A percentile compares a stretch with the other conserved stretches of the same genome.
Evolutionary conservation across 2,797 vertebrate species (phyloP).

Genomic region (Eulemur mongoz): DNA sequence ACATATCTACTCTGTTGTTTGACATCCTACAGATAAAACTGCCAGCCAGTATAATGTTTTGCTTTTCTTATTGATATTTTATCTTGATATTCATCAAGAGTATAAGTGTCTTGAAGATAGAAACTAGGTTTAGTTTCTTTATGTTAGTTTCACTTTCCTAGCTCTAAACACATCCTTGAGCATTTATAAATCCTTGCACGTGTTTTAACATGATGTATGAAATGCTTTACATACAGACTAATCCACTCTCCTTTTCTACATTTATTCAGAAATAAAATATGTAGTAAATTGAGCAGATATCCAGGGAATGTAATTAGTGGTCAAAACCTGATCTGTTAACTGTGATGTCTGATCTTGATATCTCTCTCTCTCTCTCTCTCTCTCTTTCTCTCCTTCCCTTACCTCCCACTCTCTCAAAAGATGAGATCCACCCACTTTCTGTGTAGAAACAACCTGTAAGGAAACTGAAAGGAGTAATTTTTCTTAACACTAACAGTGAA

Average conservation of each 20-base stretch:
- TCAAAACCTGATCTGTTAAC: background rate
- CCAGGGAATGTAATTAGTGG: background rate
- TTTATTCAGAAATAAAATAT: background rate
- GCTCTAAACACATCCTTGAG: background rate
- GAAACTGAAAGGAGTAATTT: slow-evolving; percentile 54
- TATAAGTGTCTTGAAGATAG: background rate
- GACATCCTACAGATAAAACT: background rate
- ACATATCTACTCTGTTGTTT: background rate
- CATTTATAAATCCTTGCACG: background rate
- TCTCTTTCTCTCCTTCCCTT: background rate
- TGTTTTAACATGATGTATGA: background rate
- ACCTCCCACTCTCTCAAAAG: background rate
- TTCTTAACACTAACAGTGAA: slow-evolving; percentile 73
- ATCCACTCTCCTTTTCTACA: background rate
- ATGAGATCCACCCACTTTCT: background rate
- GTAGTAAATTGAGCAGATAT: background rate
- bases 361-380: background rate
- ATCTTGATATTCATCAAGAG: background rate
- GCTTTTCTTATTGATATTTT: background rate
- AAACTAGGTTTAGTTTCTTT: background rate
- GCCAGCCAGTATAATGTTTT: background rate
- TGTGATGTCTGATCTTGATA: background rate
- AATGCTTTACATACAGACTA: background rate
- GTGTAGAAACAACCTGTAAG: slow-evolving; percentile 33
- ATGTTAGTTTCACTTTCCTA: background rate